Evolutionary conservation across 1,140 invertebrate species (phyloP).

Genomic region (Apis dorsata): DNA sequence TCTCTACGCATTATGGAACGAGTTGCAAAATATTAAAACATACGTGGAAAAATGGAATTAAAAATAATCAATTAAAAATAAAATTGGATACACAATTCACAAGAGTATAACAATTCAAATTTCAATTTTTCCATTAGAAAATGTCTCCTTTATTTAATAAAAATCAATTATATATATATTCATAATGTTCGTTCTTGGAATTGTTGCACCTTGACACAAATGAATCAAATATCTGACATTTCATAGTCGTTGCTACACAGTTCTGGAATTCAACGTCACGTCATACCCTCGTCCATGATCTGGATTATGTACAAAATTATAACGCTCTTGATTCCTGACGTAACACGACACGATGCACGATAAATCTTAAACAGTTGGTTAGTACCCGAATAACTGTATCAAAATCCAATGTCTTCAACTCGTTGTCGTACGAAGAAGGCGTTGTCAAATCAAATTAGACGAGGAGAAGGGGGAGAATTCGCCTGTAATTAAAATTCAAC

Average conservation of each 20-base stretch:
- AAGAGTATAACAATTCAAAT: background rate
- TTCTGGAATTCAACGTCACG: slow-evolving; percentile 27
- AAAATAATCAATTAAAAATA: background rate
- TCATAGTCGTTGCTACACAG: background rate
- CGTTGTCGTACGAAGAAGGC: no score
- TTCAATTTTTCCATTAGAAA: background rate
- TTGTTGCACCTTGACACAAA: slow-evolving; percentile 53
- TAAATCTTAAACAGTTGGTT: background rate
- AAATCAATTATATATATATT: background rate
- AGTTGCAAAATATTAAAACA: background rate
- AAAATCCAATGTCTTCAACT: no score
- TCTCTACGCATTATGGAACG: background rate
- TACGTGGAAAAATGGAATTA: background rate
- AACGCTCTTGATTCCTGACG: no score
- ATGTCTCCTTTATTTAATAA: background rate
- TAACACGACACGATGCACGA: background rate
- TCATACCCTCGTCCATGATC: slow-evolving; percentile 41
- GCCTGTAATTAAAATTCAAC: slow-evolving; percentile 8
- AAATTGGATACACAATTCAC: background rate
- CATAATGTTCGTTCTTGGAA: slow-evolving; percentile 6
- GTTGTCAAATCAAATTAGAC: background rate
- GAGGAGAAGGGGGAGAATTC: background rate
- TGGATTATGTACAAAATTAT: slow-evolving; percentile 15
- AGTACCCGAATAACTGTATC: no score
- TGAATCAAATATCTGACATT: background rate